Base-by-base conservation (phyloP, 2,888 invertebrate genomes). In the Coleophora flavipennella region DNA sequence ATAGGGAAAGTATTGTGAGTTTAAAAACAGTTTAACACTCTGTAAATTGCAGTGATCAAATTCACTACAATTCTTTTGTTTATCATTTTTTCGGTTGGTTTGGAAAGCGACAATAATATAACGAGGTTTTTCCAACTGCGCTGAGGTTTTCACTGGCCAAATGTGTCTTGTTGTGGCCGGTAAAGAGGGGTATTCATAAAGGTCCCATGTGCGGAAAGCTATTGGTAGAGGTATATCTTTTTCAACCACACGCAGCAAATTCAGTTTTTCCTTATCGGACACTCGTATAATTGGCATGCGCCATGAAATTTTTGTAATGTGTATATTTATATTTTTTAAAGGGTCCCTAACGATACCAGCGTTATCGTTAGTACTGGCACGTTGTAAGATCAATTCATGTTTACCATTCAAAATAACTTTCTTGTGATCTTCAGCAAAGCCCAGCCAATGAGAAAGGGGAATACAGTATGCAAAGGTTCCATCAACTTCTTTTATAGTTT, bases 381-480 rank as follows among this genome's bases (percentile, higher is more conserved):
- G n/a, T n/a, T n/a, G n/a, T n/a, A n/a, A n/a, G n/a, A n/a, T n/a
- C n/a, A n/a, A n/a, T n/a, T n/a, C n/a, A n/a, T n/a, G n/a, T n/a
- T n/a, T 64, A 40, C 56, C 55, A 47, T 72, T 72, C 1, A 70
- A 45, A 38, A 68, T 50, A 36, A 71, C 57, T 52, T 62, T 64
- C 27, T 57, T 55, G 42, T 63, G 71, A 47, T 71, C 49, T 36
- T 51, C 51, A 7, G 49, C 47, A 44, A 48, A 48, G 1, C 49
- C 49, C 33, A 52, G 26, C 25, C 50, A 13, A 13, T 40, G 33
- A 12, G 28, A 33, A 11, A 38, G 20, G 9, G 40, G 43, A 14
- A 43, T 13, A 10, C 42, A 8, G 33, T 34, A 37, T 35, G 40
- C 35, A 36, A 62, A 62, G 31, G 52, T 41, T 7, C 55, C 57